These are phyloP conservation scores for Leptogaster cylindrica DNA, from an alignment of 2,888 invertebrate genomes.

Conservation along the genomic window DNA sequence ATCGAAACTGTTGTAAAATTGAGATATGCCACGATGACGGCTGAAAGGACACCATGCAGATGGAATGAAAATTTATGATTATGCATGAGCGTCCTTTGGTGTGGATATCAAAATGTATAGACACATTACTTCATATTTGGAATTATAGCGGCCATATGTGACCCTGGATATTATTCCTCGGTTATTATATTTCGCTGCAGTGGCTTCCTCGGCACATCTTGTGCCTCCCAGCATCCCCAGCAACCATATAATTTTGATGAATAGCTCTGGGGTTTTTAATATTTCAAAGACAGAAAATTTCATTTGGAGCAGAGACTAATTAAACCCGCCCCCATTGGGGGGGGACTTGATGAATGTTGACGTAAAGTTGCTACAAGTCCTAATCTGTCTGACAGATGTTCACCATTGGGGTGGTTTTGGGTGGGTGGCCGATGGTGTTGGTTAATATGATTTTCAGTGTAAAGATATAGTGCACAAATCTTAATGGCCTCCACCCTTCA, in stretches of 20 bases:
- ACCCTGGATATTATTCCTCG: conserved; percentile 8
- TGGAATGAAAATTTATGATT: conserved; percentile 28
- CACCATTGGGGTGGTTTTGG: too few relatives aligned
- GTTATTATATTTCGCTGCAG: conserved; percentile 10
- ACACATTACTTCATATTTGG: conserved; percentile 22
- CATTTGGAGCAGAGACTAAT: conserved; percentile 21
- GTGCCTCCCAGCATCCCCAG: neutral
- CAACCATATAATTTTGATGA: conserved; percentile 36
- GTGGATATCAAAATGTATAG: conserved; percentile 31
- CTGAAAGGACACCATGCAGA: conserved; percentile 9
- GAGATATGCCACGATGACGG: conserved; percentile 16
- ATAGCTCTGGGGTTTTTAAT: conserved; percentile 27
- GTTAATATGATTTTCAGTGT: conserved; percentile 21
- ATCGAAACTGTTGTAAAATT: conserved; percentile 22
- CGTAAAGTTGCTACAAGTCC: neutral
- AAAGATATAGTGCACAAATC: neutral
- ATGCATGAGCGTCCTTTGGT: conserved; percentile 31
- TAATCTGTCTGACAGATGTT: conserved; percentile 19
- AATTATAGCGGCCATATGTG: conserved; percentile 12
- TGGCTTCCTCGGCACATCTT: neutral
- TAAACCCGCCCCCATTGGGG: conserved; percentile 4
- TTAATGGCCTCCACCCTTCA: conserved; percentile 28
- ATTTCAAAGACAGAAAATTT: conserved; percentile 21
- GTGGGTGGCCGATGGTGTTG: neutral
- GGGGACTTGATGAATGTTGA: conserved; percentile 8